phyloP scores from a whole-genome alignment of 2,888 invertebrate genomes.

The Tachina lurida region DNA sequence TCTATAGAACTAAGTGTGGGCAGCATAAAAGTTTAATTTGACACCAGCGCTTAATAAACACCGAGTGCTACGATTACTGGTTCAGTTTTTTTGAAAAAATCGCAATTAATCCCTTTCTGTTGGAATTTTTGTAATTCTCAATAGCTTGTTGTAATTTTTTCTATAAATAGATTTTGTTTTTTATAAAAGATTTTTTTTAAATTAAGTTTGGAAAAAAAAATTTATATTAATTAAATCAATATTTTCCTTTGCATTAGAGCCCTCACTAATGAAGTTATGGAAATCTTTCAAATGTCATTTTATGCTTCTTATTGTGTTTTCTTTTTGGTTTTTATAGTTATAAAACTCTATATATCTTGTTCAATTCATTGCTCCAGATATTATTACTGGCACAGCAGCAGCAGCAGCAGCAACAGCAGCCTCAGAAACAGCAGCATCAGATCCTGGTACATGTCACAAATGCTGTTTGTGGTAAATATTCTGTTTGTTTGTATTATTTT shows the following conservation, averaged over 20 bases:
- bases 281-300: conserved; percentile 56
- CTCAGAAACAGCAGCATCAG: background rate
- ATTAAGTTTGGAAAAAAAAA: no score
- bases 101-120: no score
- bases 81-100: no score
- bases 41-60: no score
- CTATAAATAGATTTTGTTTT: no score
- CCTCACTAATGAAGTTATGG: background rate
- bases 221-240: no score
- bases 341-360: conserved; percentile 56
- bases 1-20: no score
- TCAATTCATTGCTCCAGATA: conserved; percentile 52
- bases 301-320: conserved; percentile 35
- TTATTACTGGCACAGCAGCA: conserved; percentile 11
- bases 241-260: background rate
- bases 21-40: no score
- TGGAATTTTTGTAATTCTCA: no score
- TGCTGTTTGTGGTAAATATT: conserved; percentile 39
- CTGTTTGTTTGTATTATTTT: conserved; percentile 13
- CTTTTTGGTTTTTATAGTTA: conserved; percentile 43
- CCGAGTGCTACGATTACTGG: no score
- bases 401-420: background rate
- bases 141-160: no score
- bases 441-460: conserved; percentile 24
- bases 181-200: no score